These are phyloP conservation scores for Junonia oenone DNA, from an alignment of 2,888 invertebrate species.

Conservation along the genomic window DNA sequence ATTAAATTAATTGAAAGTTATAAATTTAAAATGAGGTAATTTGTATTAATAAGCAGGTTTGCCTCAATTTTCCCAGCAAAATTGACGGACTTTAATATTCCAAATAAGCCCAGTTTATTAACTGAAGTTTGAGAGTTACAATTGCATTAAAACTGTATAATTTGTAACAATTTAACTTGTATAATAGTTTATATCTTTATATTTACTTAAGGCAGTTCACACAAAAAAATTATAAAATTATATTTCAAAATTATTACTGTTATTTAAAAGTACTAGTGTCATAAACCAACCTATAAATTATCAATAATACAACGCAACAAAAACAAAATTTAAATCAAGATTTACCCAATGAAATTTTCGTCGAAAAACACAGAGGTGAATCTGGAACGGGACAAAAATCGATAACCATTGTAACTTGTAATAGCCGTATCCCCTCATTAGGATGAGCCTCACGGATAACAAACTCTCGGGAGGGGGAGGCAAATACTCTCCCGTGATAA, in stretches of 20 bases:
- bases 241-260: too few relatives aligned
- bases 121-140: constrained; percentile 1
- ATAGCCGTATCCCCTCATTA: not conserved
- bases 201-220: not conserved
- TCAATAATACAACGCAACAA: too few relatives aligned
- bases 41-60: constrained; percentile 7
- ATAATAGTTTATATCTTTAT: not conserved
- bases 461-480: not conserved
- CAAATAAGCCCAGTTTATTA: constrained; percentile 3
- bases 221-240: too few relatives aligned
- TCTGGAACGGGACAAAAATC: not conserved
- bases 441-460: not conserved
- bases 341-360: not conserved
- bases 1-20: constrained; percentile 3
- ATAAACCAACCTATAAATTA: too few relatives aligned
- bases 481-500: too few relatives aligned
- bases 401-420: not conserved
- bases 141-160: constrained; percentile 10
- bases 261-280: too few relatives aligned
- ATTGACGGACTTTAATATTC: constrained; percentile 11
- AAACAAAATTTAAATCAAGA: not conserved
- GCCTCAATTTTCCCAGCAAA: constrained; percentile 1
- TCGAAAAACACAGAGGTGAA: not conserved
- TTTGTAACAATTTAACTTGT: not conserved
- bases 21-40: not conserved